Base-by-base conservation (phyloP, 2,113 vertebrate genomes). In the Carlito syrichta region DNA sequence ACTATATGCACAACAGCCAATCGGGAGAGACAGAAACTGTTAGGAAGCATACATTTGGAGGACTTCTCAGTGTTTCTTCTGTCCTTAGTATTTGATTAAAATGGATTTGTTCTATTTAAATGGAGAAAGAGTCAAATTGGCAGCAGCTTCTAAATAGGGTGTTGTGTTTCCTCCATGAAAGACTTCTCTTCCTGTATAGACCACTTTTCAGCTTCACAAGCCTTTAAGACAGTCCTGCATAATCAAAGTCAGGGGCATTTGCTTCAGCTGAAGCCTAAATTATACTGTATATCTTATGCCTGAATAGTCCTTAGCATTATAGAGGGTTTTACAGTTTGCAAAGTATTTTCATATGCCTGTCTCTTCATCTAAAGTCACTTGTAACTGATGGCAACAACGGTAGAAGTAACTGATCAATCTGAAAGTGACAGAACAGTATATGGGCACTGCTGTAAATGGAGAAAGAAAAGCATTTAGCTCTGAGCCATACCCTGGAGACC, bases 361-460 rank as follows among this genome's bases (percentile, higher is more conserved):
- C 68, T 94, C 54, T 92, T 95, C 35, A 0, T 77, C 74, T 90
- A 89, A 94, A 88, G 58, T 30, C 73, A 43, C 74, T 92, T 73
- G 43, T 95, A 96, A 95, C n/a, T 84, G 79, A 92, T 40, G 66
- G 25, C 40, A 77, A 92, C 73, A 92, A 68, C 88, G 95, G 50
- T 48, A 91, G 71, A 88, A 82, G 91, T 88, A 95, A 45, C 88
- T 78, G 76, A 89, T 85, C 69, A 91, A 77, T 88, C 77, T 89
- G 32, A 88, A 96, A 94, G 82, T 86, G 77, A 96, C 35, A 73
- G 30, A 63, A 60, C 40, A 25, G 45, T 69, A 23, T 63, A 9
- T 66, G 78, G 83, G 19, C 68, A 66, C 6, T n/a, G 48, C 89
- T 82, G 25, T 84, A 79, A 89, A 84, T 23, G 54, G 43, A 89